Evolutionary conservation across 2,113 vertebrate species (phyloP).

Genomic region (Grammomys surdaster): DNA sequence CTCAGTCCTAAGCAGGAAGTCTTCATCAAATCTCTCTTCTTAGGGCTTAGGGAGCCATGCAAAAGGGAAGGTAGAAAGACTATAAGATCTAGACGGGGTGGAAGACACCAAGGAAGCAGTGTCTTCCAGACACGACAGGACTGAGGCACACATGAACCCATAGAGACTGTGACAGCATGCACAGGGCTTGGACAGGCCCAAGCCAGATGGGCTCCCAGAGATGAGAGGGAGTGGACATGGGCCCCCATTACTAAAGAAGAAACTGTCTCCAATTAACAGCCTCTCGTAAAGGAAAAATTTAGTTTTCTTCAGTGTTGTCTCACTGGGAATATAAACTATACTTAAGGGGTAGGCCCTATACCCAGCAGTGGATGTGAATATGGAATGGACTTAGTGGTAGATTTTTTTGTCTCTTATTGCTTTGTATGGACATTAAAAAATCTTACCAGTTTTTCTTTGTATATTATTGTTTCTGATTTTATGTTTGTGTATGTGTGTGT

Average conservation of each 20-base stretch:
- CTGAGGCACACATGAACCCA: neutral
- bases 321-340: neutral
- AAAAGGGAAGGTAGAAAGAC: neutral
- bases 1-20: neutral
- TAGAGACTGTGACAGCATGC: neutral
- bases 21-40: neutral
- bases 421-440: neutral
- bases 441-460: neutral
- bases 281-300: neutral
- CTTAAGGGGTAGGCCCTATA: neutral
- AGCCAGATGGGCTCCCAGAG: neutral
- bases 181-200: neutral
- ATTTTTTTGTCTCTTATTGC: neutral
- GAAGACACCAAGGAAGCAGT: neutral
- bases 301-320: neutral
- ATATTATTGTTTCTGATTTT: neutral
- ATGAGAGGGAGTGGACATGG: neutral
- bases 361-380: neutral
- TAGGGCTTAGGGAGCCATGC: no score
- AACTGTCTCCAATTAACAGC: neutral
- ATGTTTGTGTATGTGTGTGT: neutral
- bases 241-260: neutral
- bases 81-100: neutral
- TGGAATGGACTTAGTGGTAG: neutral
- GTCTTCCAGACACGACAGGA: neutral